Conservation (phyloP, 2,888 invertebrate genomes). For the Conus canariensis region DNA sequence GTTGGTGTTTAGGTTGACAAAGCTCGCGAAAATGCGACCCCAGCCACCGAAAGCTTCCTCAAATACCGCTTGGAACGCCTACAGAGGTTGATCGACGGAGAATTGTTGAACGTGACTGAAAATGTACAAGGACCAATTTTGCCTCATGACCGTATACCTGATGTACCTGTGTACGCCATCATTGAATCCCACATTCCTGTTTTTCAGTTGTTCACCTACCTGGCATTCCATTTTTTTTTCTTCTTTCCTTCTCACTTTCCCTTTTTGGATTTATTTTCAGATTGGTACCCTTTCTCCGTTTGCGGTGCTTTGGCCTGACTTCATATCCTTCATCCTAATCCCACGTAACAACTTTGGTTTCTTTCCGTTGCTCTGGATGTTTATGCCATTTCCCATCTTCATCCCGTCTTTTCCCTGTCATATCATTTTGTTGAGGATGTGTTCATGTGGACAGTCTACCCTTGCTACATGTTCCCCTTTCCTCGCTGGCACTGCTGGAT, state of each 20-base stretch:
- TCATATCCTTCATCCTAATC: background rate
- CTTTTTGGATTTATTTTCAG: background rate
- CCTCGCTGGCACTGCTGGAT: too few species aligned
- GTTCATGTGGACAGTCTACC: too few species aligned
- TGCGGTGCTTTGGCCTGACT: conserved; percentile 3
- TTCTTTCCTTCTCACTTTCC: background rate
- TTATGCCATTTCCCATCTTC: background rate
- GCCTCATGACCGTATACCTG: background rate
- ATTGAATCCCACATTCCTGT: background rate
- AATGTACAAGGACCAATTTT: background rate
- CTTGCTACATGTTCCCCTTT: too few species aligned
- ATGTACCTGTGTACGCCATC: background rate
- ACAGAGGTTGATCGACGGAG: conserved; percentile 32
- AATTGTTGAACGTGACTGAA: conserved; percentile 2
- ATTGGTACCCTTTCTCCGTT: background rate
- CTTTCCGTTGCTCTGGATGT: background rate
- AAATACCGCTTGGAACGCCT: conserved; percentile 36
- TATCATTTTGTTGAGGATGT: background rate
- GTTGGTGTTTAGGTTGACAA: conserved; percentile 40
- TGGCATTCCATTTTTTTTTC: too few species aligned
- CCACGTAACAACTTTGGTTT: background rate
- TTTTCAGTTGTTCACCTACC: background rate
- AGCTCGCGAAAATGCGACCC: conserved; percentile 38
- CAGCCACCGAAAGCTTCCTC: conserved; percentile 45
- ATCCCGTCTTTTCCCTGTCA: background rate